Conservation (phyloP, 2,797 vertebrate genomes). For the Cygnus olor region DNA sequence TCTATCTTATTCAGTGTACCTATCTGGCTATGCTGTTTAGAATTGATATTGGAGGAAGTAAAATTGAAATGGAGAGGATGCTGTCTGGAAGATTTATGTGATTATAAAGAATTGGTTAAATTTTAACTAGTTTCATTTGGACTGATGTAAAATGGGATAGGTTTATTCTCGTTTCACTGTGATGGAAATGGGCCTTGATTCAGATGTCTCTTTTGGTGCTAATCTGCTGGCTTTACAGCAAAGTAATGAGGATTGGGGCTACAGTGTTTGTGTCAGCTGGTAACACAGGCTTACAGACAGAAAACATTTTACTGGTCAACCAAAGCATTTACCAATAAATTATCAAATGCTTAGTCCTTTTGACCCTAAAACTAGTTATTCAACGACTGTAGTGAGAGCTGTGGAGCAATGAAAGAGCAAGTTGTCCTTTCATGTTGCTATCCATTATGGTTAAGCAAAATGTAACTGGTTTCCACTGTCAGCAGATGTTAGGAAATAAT, state of each 20-base stretch:
- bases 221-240: not conserved
- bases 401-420: constrained; percentile 9
- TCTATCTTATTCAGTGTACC: not conserved
- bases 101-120: not conserved
- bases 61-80: not conserved
- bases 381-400: not conserved
- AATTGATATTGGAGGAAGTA: not conserved
- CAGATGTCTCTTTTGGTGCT: not conserved
- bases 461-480: constrained; percentile 30
- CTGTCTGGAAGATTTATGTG: not conserved
- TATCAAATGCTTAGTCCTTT: not conserved
- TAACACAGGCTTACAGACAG: not conserved
- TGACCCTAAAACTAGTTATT: not conserved
- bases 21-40: not conserved
- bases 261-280: not conserved
- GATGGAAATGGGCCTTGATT: not conserved
- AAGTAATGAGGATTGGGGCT: not conserved
- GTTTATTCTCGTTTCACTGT: not conserved
- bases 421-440: constrained; percentile 25
- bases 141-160: not conserved
- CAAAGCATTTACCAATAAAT: not conserved
- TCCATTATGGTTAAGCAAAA: constrained; percentile 5
- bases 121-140: not conserved
- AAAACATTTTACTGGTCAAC: not conserved
- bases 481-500: constrained; percentile 43